Evolutionary conservation across 2,113 vertebrate genomes (phyloP), one percentile per base, ranked within the genome.

Genomic region (Chunga burmeisteri): DNA sequence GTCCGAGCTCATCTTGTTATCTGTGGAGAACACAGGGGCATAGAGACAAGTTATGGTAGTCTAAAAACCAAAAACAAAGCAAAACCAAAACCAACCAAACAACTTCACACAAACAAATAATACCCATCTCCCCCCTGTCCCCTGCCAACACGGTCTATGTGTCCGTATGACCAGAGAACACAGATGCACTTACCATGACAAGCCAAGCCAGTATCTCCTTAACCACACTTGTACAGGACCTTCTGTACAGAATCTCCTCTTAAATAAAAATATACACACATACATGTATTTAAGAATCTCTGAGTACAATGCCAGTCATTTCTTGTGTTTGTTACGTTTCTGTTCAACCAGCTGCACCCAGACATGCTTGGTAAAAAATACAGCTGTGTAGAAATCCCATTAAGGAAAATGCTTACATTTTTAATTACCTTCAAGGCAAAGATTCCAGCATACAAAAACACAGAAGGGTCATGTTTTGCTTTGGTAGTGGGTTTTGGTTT

Each of bases 351-450:
- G 87, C 86, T 95, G 95, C 79, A 93, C 12, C 11, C 83, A 95
- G 56, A 79, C 58, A 66, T 0, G 61, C 52, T 63, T 46, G 36
- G 70, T 78, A 75, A 94, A 94, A 87, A 93, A 56, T 38, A 81
- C 40, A 83, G 94, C 82, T 90, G 59, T 25, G 72, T 21, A 78
- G 34, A 95, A 96, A 94, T 50, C 49, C 81, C 71, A 65, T 91
- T 92, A 84, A 77, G 32, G 55, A 89, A 52, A 96, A 66, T 73
- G 65, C 71, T 38, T 68, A 77, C 38, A 93, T 88, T 96, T 96
- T 89, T 91, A 97, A 97, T 96, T 96, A 96, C 93, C 88, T 97
- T 90, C 91, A 65, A 93, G 92, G 94, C 95, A 94, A 85, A 86
- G 65, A 96, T 86, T 95, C 62, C 70, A 89, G 63, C 46, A 58